These are phyloP conservation scores for Drosophila barbarae DNA, from an alignment of 2,888 invertebrate species.

Conservation along the genomic window DNA sequence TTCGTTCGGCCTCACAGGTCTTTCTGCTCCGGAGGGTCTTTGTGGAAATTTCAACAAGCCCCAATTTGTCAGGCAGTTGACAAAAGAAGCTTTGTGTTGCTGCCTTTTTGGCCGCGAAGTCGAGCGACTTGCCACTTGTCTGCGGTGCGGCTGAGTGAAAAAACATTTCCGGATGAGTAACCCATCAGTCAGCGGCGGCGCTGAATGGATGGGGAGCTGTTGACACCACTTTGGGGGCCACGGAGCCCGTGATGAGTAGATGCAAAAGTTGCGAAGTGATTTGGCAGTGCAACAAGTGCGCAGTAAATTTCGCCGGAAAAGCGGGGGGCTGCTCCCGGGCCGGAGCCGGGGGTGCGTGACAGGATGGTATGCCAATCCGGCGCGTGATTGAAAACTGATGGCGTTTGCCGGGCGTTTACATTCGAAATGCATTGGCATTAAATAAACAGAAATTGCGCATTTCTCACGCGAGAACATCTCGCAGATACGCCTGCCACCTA, in stretches of 20 bases:
- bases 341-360: conserved; percentile 10
- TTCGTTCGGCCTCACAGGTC: not conserved
- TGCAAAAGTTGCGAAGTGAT: conserved; percentile 75
- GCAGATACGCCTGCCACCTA: conserved; percentile 26
- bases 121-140: conserved; percentile 33
- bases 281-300: conserved; percentile 72
- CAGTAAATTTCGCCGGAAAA: conserved; percentile 55
- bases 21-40: conserved; percentile 18
- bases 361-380: conserved; percentile 49
- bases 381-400: conserved; percentile 75
- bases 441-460: conserved; percentile 74
- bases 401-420: conserved; percentile 60
- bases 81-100: conserved; percentile 71
- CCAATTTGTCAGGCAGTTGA: conserved; percentile 72
- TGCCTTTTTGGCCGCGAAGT: conserved; percentile 31
- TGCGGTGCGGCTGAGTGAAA: conserved; percentile 58
- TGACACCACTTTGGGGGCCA: conserved; percentile 77
- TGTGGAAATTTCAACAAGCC: conserved; percentile 55
- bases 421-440: conserved; percentile 75
- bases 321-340: not conserved
- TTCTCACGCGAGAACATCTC: conserved; percentile 65
- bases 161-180: conserved; percentile 76
- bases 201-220: conserved; percentile 56
- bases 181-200: conserved; percentile 67
- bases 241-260: conserved; percentile 57